Evolutionary conservation across 1,140 invertebrate species (phyloP).

Genomic region (Bombus cullumanus): DNA sequence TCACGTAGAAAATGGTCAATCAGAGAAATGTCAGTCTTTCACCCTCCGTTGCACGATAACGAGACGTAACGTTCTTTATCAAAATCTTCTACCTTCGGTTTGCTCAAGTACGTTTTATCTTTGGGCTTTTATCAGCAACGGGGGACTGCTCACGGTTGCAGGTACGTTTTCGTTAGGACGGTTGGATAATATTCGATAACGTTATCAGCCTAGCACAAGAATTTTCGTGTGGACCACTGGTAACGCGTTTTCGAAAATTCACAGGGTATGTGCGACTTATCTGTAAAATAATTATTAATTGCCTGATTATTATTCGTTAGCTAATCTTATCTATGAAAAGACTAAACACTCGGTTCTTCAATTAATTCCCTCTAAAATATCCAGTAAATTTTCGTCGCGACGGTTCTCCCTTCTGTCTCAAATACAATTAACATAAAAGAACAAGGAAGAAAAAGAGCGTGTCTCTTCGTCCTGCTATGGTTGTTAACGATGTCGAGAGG

Average conservation of each 20-base stretch:
- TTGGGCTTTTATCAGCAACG: conserved; percentile 7
- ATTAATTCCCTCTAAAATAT: no score
- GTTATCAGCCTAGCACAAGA: conserved; percentile 44
- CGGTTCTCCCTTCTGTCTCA: neutral
- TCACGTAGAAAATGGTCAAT: neutral
- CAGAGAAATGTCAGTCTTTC: neutral
- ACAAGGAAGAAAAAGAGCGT: neutral
- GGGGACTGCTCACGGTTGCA: neutral
- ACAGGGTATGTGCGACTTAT: neutral
- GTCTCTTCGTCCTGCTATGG: neutral
- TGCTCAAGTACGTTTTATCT: conserved; percentile 28
- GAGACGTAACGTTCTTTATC: neutral
- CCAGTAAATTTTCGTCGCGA: no score
- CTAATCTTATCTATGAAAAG: no score
- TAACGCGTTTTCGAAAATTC: neutral
- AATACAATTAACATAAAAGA: neutral
- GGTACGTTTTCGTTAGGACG: neutral
- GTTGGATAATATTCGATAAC: conserved; percentile 16
- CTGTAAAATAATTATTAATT: no score
- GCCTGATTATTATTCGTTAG: no score
- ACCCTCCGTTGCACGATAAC: neutral
- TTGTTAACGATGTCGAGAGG: conserved; percentile 27
- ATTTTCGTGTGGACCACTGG: neutral
- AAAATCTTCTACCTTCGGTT: conserved; percentile 20
- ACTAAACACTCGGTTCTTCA: no score